phyloP scores from a whole-genome alignment of 2,113 vertebrate species.

The Cromileptes altivelis region DNA sequence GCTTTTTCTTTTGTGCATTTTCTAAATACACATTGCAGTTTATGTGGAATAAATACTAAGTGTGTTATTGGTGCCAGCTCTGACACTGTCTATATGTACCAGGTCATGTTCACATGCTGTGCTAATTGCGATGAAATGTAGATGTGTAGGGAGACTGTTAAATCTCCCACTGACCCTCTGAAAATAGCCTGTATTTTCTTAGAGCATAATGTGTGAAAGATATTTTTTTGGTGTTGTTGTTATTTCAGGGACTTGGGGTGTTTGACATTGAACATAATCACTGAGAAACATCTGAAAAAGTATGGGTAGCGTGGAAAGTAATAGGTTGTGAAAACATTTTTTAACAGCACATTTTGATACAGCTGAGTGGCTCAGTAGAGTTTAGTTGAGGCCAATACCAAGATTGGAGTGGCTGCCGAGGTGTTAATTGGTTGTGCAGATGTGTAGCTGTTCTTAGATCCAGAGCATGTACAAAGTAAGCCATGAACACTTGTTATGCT shows the following conservation, averaged over 20 bases:
- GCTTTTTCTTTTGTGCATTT: neutral
- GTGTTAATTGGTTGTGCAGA: constrained; percentile 11
- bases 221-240: neutral
- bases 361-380: neutral
- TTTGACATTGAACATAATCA: neutral
- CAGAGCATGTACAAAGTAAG: neutral
- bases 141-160: neutral
- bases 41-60: neutral
- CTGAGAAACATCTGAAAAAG: neutral
- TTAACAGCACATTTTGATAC: neutral
- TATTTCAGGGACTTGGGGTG: constrained; percentile 2
- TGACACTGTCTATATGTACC: neutral
- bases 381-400: neutral
- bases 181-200: neutral
- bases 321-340: neutral
- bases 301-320: neutral
- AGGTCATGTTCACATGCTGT: neutral
- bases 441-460: neutral
- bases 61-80: neutral
- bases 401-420: constrained; percentile 4
- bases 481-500: neutral
- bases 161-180: neutral
- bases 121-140: neutral
- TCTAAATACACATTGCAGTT: neutral
- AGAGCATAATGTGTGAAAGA: neutral